phyloP scores from a whole-genome alignment of 2,888 invertebrate species.

The Drymonia ruficornis region DNA sequence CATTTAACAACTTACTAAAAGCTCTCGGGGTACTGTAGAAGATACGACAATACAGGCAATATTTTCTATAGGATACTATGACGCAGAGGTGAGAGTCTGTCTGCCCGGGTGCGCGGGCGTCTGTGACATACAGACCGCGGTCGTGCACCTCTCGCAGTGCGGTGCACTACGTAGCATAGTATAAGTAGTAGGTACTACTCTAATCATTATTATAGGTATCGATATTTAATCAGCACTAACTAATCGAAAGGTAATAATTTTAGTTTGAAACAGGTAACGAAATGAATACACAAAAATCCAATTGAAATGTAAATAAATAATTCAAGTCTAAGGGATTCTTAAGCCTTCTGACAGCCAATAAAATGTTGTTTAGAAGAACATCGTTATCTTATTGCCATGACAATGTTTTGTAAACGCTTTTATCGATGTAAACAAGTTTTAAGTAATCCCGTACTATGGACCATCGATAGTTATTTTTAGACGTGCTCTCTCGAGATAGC shows the following conservation, averaged over 20 bases:
- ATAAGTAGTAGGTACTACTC: neutral
- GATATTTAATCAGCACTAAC: neutral
- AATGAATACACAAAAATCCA: conserved; percentile 7
- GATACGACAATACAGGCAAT: no score
- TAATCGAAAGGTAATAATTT: neutral
- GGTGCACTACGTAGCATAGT: neutral
- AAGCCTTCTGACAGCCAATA: conserved; percentile 24
- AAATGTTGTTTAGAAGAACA: conserved; percentile 45
- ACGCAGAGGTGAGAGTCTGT: no score
- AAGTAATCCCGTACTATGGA: conserved; percentile 75
- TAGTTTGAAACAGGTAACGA: conserved; percentile 5
- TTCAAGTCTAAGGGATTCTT: conserved; percentile 17
- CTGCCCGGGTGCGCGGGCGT: neutral
- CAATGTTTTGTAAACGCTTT: conserved; percentile 70
- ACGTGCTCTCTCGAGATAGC: conserved; percentile 38
- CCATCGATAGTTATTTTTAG: conserved; percentile 68
- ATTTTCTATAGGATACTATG: no score
- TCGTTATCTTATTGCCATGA: conserved; percentile 60
- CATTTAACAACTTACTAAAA: no score
- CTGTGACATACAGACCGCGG: neutral
- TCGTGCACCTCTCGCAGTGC: neutral
- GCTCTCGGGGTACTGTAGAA: no score
- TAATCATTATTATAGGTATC: no score
- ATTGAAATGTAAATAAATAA: conserved; percentile 11
- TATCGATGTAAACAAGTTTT: conserved; percentile 73